A percentile compares a stretch with the other conserved stretches of the same genome.
Evolutionary conservation across 2,888 invertebrate genomes (phyloP).

Genomic region (Lathronympha strigana): DNA sequence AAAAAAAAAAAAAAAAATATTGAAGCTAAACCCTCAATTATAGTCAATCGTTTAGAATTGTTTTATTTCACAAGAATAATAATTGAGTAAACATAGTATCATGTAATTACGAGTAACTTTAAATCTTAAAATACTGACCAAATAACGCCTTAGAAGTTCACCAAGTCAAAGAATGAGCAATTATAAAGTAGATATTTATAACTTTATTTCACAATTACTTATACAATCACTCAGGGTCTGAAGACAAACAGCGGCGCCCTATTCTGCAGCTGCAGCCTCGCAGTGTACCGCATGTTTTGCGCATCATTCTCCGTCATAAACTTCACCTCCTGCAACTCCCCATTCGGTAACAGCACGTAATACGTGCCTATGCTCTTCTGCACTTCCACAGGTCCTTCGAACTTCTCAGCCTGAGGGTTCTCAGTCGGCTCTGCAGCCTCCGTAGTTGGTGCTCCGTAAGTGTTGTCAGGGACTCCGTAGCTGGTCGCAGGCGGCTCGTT

Average conservation of each 20-base stretch:
- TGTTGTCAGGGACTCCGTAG: slow-evolving; percentile 62
- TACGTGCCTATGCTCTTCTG: slow-evolving; percentile 81
- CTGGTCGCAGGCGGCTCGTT: slow-evolving; percentile 63
- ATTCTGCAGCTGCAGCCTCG: slow-evolving; percentile 81
- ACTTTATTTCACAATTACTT: slow-evolving; percentile 17
- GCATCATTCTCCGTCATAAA: slow-evolving; percentile 80
- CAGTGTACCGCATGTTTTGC: slow-evolving; percentile 85
- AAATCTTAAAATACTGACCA: no score
- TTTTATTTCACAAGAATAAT: no score
- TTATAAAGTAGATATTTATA: neutral
- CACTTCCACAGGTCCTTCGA: slow-evolving; percentile 59
- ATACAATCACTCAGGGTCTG: slow-evolving; percentile 53
- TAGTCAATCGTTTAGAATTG: no score
- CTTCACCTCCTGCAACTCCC: slow-evolving; percentile 85
- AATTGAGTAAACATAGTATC: no score
- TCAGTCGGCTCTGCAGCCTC: slow-evolving; percentile 60
- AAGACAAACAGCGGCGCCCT: slow-evolving; percentile 67
- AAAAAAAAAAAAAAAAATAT: no score
- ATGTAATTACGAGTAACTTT: no score
- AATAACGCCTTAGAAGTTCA: no score
- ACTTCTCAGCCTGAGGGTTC: slow-evolving; percentile 65
- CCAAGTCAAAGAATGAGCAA: neutral
- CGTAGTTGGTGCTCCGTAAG: slow-evolving; percentile 56
- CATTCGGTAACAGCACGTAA: slow-evolving; percentile 86
- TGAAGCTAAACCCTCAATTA: no score